Evolutionary conservation across 2,888 invertebrate species (phyloP).

Genomic region (Sicus ferrugineus): DNA sequence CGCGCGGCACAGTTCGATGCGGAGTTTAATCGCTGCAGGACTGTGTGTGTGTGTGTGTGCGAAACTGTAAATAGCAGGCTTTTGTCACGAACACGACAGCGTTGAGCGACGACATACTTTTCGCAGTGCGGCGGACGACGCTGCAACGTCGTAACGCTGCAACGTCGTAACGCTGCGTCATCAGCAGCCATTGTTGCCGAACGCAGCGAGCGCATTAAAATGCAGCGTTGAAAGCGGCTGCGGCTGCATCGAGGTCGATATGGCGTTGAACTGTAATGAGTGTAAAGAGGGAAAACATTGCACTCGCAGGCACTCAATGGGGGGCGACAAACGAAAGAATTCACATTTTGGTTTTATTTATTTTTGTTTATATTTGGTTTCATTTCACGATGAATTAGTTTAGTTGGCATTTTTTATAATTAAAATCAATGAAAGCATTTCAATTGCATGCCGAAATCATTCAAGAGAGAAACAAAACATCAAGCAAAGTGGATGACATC

Average conservation of each 20-base stretch:
- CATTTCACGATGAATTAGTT: too few relatives aligned
- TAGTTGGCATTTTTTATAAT: too few relatives aligned
- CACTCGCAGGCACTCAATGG: too few relatives aligned
- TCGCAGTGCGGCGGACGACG: too few relatives aligned
- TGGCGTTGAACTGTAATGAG: neutral
- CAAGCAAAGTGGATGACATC: too few relatives aligned
- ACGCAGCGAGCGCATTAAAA: neutral
- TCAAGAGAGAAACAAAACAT: too few relatives aligned
- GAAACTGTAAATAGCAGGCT: neutral
- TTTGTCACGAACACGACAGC: neutral
- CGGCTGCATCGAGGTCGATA: neutral
- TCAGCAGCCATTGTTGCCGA: neutral
- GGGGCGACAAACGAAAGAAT: neutral
- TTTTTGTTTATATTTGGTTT: too few relatives aligned
- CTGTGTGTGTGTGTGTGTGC: neutral
- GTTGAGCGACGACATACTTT: conserved; percentile 1
- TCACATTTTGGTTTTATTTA: too few relatives aligned
- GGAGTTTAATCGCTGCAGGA: neutral
- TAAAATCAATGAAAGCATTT: too few relatives aligned
- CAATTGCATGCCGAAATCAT: too few relatives aligned
- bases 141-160: neutral
- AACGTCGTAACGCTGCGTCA: neutral
- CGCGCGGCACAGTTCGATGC: neutral
- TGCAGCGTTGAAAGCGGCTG: neutral
- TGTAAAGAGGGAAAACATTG: too few relatives aligned